Evolutionary conservation across 2,113 vertebrate species (phyloP), one percentile per base, ranked within the genome.

Genomic region (Microtus pennsylvanicus): DNA sequence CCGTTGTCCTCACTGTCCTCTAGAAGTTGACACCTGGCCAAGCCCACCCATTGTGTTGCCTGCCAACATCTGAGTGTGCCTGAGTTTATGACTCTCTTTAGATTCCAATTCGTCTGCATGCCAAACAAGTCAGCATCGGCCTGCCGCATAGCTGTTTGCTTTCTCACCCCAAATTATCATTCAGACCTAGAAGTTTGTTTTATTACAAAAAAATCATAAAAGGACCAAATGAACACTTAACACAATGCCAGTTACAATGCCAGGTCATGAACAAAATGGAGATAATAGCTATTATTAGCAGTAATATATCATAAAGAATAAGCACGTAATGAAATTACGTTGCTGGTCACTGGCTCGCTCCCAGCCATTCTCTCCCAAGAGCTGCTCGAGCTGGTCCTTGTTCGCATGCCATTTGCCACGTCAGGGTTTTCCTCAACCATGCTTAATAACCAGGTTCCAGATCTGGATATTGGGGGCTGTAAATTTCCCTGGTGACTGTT

Each of bases 401-500:
- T 96, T 96, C 94, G 80, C 91, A 90, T 97, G 83, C 93, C 67
- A 52, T 97, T 98, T 98, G 97, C 96, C 80, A 3, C 38, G 94
- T 98, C 97, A 98, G 97, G 96, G 80, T 82, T 98, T 98, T 90
- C 97, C 87, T 94, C 77, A 9, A 97, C 95, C 92, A 95, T 92
- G 75, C 97, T 98, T 97, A 98, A 98, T 95, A 97, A 98, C 94
- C 94, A 97, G 94, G 91, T 98, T 95, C 96, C 83, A 8, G 97
- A 98, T 98, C 98, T 97, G 98, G 98, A 98, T 97, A 97, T 96
- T 96, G 95, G 96, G 96, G 96, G 96, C 70, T 98, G 97, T 98
- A 98, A 98, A 98, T 98, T 98, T 98, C 95, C 93, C 96, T 90
- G 91, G 97, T 97, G 96, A 98, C 98, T 94, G 97, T 96, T 98